A percentile compares a stretch with the other conserved stretches of the same genome.
Conservation (phyloP, 2,797 vertebrate species). For the Echiichthys vipera region DNA sequence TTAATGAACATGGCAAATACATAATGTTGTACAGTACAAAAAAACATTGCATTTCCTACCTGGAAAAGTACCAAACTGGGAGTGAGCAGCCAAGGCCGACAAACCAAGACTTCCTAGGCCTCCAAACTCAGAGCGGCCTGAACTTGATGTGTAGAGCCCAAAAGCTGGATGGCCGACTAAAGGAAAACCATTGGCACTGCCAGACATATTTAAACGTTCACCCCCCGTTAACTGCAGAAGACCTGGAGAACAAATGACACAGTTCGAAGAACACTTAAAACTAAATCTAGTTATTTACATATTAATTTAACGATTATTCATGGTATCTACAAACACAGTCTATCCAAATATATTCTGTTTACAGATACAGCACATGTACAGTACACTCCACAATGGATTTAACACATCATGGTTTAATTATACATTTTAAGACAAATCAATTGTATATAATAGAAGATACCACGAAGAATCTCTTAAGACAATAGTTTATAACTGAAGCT, state of each 20-base stretch:
- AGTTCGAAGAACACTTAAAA: background rate
- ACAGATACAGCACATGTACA: background rate
- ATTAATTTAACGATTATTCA: background rate
- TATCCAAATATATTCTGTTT: background rate
- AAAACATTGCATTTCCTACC: conserved; percentile 72
- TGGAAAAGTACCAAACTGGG: conserved; percentile 89
- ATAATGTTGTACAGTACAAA: background rate
- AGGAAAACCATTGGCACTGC: conserved; percentile 88
- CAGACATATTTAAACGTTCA: conserved; percentile 84
- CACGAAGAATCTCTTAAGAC: background rate
- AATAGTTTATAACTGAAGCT: background rate
- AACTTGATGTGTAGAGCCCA: conserved; percentile 86
- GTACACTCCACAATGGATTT: background rate
- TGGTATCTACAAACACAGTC: background rate
- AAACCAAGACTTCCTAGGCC: conserved; percentile 89
- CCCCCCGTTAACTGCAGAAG: conserved; percentile 84
- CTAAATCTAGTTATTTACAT: background rate
- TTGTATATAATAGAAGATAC: background rate
- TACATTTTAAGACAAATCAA: background rate
- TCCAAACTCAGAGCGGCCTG: conserved; percentile 89
- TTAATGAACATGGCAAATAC: background rate
- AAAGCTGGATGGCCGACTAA: conserved; percentile 87
- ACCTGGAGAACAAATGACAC: conserved; percentile 75
- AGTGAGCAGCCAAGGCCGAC: conserved; percentile 86
- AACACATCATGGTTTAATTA: background rate